Conservation (phyloP, 2,113 vertebrate species). For the Thamnaconus septentrionalis region DNA sequence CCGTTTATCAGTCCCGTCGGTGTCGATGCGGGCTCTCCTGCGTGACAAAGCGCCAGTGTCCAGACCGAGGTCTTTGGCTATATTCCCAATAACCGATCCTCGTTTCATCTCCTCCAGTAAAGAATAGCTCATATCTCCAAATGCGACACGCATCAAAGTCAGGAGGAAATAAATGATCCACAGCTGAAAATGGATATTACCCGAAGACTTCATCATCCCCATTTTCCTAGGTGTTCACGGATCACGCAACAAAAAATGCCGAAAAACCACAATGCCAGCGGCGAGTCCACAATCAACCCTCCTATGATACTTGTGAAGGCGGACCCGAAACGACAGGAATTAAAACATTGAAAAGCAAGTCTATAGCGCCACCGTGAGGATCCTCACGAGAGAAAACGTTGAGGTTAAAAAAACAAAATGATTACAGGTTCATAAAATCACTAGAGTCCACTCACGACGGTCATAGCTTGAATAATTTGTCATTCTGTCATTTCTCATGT, state of each 20-base stretch:
- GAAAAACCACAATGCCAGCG: no score
- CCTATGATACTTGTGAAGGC: background rate
- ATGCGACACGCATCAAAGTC: background rate
- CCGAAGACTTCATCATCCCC: background rate
- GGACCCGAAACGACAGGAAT: background rate
- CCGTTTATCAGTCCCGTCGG: constrained; percentile 47
- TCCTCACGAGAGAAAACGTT: background rate
- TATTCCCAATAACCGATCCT: constrained; percentile 74
- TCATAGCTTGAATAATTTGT: no score
- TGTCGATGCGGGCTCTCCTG: constrained; percentile 58
- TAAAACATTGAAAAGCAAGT: no score
- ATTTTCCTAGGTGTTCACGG: background rate
- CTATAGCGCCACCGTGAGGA: no score
- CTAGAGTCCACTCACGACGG: no score
- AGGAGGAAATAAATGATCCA: constrained; percentile 17
- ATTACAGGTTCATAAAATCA: no score
- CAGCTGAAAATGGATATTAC: background rate
- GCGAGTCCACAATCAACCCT: no score
- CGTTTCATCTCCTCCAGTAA: constrained; percentile 77
- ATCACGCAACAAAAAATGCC: no score
- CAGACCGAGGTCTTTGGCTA: constrained; percentile 77
- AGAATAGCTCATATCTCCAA: constrained; percentile 72
- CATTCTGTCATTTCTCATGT: no score
- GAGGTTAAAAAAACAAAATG: background rate
- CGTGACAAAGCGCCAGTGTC: constrained; percentile 42